Conservation (phyloP, 37 sponge, comb jelly and placozoan species). For the Beroe ovata region DNA sequence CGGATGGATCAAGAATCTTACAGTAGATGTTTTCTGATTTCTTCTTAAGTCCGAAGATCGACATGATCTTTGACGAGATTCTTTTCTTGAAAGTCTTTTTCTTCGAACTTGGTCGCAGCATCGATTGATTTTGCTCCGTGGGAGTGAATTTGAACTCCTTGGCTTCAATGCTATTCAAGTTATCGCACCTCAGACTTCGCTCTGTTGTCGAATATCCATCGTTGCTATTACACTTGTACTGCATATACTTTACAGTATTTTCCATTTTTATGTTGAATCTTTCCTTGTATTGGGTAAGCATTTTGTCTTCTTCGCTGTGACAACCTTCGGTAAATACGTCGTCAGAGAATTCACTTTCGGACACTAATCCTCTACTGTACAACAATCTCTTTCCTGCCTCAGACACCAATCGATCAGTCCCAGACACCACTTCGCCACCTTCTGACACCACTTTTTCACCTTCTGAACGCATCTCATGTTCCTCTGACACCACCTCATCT, state of each 20-base stretch:
- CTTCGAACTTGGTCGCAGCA: neutral
- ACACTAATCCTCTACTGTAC: neutral
- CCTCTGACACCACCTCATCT: neutral
- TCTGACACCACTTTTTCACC: too few relatives aligned
- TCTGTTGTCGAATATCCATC: neutral
- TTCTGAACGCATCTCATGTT: too few relatives aligned
- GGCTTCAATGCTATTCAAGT: neutral
- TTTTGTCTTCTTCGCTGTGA: neutral
- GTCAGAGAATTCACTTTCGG: neutral
- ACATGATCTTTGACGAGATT: neutral
- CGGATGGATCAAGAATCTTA: too few relatives aligned
- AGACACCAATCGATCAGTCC: neutral
- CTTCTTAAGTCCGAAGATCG: neutral
- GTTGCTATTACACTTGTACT: neutral
- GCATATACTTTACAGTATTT: neutral
- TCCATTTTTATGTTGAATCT: neutral
- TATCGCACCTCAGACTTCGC: neutral
- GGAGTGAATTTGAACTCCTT: neutral
- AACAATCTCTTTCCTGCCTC: too few relatives aligned
- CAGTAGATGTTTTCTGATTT: neutral
- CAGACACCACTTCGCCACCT: too few relatives aligned
- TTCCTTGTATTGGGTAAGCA: neutral
- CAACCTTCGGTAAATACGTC: neutral
- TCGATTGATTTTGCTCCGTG: neutral
- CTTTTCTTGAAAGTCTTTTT: neutral